Conservation (phyloP, 2,888 invertebrate genomes). For the Linnaemya vulpina region DNA sequence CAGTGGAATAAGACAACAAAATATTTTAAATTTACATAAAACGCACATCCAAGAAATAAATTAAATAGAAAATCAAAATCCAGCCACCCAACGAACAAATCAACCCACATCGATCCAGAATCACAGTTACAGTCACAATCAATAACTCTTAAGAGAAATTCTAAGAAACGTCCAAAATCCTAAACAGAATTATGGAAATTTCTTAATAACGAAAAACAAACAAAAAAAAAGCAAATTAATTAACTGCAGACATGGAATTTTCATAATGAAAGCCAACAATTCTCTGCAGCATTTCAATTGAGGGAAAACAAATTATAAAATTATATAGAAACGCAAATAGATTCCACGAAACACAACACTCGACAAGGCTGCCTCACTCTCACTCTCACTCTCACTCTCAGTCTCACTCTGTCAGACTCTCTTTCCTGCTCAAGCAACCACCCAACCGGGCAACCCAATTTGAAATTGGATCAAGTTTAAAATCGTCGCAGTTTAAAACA, state of each 20-base stretch:
- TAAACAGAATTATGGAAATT: slow-evolving; percentile 53
- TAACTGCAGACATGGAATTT: slow-evolving; percentile 43
- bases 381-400: background rate
- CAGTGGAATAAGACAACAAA: slow-evolving; percentile 14
- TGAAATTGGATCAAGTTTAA: slow-evolving; percentile 4
- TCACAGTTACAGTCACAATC: slow-evolving; percentile 45
- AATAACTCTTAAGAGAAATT: slow-evolving; percentile 9
- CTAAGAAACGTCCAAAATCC: slow-evolving; percentile 4
- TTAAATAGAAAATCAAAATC: too few species aligned
- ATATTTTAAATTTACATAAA: background rate
- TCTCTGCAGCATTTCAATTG: slow-evolving; percentile 14
- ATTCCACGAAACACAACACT: slow-evolving; percentile 25
- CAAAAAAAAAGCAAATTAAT: background rate
- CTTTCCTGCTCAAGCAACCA: background rate
- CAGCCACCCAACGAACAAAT: background rate
- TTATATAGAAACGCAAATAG: background rate
- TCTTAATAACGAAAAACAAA: slow-evolving; percentile 35
- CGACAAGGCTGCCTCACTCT: slow-evolving; percentile 36
- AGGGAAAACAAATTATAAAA: background rate
- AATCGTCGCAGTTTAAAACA: background rate
- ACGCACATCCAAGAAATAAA: slow-evolving; percentile 8
- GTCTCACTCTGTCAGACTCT: background rate
- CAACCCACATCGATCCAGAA: slow-evolving; percentile 5
- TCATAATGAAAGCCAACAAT: slow-evolving; percentile 44
- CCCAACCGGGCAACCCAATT: background rate